Conservation (phyloP, 2,888 invertebrate genomes). For the Scotopteryx bipunctaria region DNA sequence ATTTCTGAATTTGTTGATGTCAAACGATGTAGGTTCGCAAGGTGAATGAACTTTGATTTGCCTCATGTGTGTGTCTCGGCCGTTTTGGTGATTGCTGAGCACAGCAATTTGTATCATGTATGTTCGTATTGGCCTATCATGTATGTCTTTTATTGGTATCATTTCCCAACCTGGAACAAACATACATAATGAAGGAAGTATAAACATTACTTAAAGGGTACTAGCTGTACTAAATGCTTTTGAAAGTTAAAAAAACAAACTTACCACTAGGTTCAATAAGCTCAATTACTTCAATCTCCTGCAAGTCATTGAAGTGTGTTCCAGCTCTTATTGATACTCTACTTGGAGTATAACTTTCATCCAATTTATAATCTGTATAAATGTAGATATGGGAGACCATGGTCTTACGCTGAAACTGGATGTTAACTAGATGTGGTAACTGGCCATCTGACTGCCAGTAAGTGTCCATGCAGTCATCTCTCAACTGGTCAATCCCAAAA, state of each 20-base stretch:
- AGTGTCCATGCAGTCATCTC: slow-evolving; percentile 97
- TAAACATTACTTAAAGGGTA: too few relatives aligned
- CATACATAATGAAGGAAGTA: neutral
- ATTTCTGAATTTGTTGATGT: slow-evolving; percentile 88
- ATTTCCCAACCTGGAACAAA: slow-evolving; percentile 93
- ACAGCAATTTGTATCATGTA: slow-evolving; percentile 99
- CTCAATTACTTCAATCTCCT: slow-evolving; percentile 97
- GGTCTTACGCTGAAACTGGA: slow-evolving; percentile 97
- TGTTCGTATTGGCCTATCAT: slow-evolving; percentile 94
- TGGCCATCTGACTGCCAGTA: slow-evolving; percentile 99
- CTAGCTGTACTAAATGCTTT: too few relatives aligned
- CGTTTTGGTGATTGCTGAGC: slow-evolving; percentile 99
- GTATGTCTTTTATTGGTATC: slow-evolving; percentile 94
- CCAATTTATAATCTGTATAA: slow-evolving; percentile 98
- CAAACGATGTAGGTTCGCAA: slow-evolving; percentile 84
- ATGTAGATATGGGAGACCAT: slow-evolving; percentile 97
- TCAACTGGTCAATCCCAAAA: slow-evolving; percentile 97
- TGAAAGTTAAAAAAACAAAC: too few relatives aligned
- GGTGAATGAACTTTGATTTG: slow-evolving; percentile 98
- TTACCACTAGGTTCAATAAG: slow-evolving; percentile 94
- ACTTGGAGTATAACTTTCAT: slow-evolving; percentile 99
- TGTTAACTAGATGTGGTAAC: slow-evolving; percentile 97
- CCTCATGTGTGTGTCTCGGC: slow-evolving; percentile 98
- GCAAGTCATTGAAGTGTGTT: slow-evolving; percentile 97
- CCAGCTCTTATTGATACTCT: slow-evolving; percentile 96